Percentiles rank a stretch among this genome's conserved stretches.
Conservation (phyloP, 2,113 vertebrate species). For the Hippocampus zosterae region DNA sequence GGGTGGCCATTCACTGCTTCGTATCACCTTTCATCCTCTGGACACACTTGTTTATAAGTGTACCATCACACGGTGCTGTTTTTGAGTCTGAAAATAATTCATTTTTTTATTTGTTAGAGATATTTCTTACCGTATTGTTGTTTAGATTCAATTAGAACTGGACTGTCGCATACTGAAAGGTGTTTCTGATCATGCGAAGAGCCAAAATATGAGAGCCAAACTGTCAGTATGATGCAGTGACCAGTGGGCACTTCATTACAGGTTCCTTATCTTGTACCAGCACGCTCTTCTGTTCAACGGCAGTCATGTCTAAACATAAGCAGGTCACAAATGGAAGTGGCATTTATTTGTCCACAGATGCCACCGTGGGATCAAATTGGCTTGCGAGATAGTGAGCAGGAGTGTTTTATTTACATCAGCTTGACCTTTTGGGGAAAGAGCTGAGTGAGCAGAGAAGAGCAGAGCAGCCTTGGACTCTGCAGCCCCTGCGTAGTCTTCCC, state of each 20-base stretch:
- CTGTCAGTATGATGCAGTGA: slow-evolving; percentile 1
- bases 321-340: slow-evolving; percentile 51
- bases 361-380: slow-evolving; percentile 57
- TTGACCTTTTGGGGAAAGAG: slow-evolving; percentile 72
- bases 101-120: background rate
- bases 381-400: slow-evolving; percentile 43
- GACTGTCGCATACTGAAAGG: background rate
- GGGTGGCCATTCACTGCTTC: slow-evolving; percentile 29
- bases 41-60: slow-evolving; percentile 32
- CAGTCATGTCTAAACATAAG: slow-evolving; percentile 65
- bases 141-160: background rate
- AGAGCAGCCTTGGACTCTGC: slow-evolving; percentile 46
- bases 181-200: background rate
- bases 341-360: slow-evolving; percentile 69
- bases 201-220: background rate
- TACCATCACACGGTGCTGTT: background rate
- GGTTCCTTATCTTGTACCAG: slow-evolving; percentile 37
- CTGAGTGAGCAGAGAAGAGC: slow-evolving; percentile 50
- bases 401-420: slow-evolving; percentile 65
- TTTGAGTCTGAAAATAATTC: background rate
- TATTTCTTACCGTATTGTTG: background rate
- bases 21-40: slow-evolving; percentile 43
- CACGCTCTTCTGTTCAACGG: slow-evolving; percentile 26
- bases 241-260: slow-evolving; percentile 12
- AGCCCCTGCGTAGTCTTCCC: slow-evolving; percentile 45